phyloP scores from a whole-genome alignment of 1,140 invertebrate species.

The Antheraea pernyi region DNA sequence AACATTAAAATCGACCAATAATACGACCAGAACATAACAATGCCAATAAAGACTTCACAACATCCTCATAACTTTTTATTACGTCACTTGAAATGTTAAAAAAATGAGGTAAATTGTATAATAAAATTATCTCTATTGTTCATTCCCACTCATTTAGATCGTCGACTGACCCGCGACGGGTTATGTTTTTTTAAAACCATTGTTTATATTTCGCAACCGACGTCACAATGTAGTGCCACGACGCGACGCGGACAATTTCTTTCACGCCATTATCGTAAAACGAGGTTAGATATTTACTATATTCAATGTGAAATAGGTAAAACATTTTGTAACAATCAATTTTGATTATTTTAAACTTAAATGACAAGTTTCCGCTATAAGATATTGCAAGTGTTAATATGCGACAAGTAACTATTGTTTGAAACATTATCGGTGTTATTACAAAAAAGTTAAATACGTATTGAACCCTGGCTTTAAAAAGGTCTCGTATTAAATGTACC shows the following conservation, averaged over 20 bases:
- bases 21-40: not conserved
- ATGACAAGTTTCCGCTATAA: too few species aligned
- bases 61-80: not conserved
- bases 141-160: slow-evolving; percentile 40
- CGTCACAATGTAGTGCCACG: slow-evolving; percentile 27
- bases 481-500: too few species aligned
- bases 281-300: not conserved
- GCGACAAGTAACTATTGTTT: too few species aligned
- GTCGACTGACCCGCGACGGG: slow-evolving; percentile 38
- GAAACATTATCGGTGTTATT: too few species aligned
- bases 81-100: not conserved
- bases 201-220: slow-evolving; percentile 29
- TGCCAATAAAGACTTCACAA: not conserved
- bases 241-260: slow-evolving; percentile 6
- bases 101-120: not conserved
- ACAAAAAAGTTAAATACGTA: too few species aligned
- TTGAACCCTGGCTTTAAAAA: too few species aligned
- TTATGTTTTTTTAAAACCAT: slow-evolving; percentile 34
- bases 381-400: too few species aligned
- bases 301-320: not conserved
- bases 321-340: not conserved
- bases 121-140: slow-evolving; percentile 1
- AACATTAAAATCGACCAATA: too few species aligned
- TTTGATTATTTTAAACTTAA: not conserved
- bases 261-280: slow-evolving; percentile 13